Evolutionary conservation across 1,140 invertebrate species (phyloP).

Genomic region (Drosophila santomea): DNA sequence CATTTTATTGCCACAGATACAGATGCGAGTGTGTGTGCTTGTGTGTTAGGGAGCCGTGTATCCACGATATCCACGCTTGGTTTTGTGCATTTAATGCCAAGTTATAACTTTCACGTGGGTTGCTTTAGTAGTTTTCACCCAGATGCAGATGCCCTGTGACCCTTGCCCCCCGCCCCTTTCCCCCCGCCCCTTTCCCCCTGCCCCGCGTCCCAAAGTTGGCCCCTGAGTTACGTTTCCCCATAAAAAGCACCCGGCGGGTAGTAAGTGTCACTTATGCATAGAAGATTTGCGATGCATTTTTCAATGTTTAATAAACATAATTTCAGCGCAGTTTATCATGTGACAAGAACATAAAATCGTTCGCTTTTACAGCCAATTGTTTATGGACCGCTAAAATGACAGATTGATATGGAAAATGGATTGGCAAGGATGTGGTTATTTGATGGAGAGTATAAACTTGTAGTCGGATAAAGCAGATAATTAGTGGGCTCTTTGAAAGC

Average conservation of each 20-base stretch:
- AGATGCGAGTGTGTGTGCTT: conserved; percentile 20
- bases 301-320: conserved; percentile 58
- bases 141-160: background rate
- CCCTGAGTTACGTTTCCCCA: conserved; percentile 30
- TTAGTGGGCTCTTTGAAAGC: too few species aligned
- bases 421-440: background rate
- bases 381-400: conserved; percentile 21
- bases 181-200: too few species aligned
- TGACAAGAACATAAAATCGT: conserved; percentile 28
- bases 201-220: background rate
- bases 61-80: conserved; percentile 60
- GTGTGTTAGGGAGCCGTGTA: conserved; percentile 47
- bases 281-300: conserved; percentile 54
- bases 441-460: background rate
- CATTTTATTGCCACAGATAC: conserved; percentile 69
- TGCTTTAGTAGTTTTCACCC: conserved; percentile 63
- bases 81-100: conserved; percentile 71
- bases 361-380: conserved; percentile 9
- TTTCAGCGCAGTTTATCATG: conserved; percentile 44
- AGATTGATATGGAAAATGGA: conserved; percentile 28
- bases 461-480: background rate
- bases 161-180: background rate
- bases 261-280: conserved; percentile 45
- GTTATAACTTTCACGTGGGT: conserved; percentile 76
- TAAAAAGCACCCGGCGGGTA: conserved; percentile 26